Base-by-base conservation (phyloP, 2,888 invertebrate species). In the Lochmaea crataegi region DNA sequence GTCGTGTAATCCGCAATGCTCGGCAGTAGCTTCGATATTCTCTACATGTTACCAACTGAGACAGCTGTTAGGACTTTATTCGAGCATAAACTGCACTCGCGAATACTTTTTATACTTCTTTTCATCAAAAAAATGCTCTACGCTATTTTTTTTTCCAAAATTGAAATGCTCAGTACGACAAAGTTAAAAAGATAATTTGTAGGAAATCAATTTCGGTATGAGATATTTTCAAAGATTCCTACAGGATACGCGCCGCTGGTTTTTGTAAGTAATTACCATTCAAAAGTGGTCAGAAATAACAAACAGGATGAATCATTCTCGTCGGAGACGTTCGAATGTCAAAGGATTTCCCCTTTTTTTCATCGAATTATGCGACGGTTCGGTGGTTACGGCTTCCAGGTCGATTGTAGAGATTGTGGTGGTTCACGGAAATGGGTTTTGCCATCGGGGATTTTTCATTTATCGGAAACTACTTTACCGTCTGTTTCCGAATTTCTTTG, bases 1-100 rank as follows among this genome's bases (percentile, higher is more conserved):
- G 32, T 7, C 32, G 32, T 38, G 61, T 72, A 72, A 72, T 68
- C 68, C 51, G 72, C 26, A 60, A 38, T 68, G 41, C 48, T 41
- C 12, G 63, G 38, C 7, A 9, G 5, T 1, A 38, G 7, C 63
- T 69, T 56, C 63, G 53, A 41, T 69, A 69, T 69, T 69, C 53
- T 63, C 26, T 51, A 42, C 69, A 53, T 22, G 63, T 7, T 53
- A 14, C 69, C 69, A 63, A 63, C 53, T 63, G 53, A 41, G 38
- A 38, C 69, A 41, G 63, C 69, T 26, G 63, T 14, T 63, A n/a
- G 12, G 10, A 18, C 3, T 53, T 16, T 9, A 18, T 51, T n/a
- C n/a, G 16, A n/a, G 51, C 5, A 16, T 51, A 51, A 51, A 16
- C n/a, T n/a, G n/a, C n/a, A n/a, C n/a, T n/a, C n/a, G n/a, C n/a